Percentiles rank a stretch among this genome's conserved stretches.
Evolutionary conservation across 2,797 vertebrate species (phyloP).

Genomic region (Phrynocephalus vlangalii): DNA sequence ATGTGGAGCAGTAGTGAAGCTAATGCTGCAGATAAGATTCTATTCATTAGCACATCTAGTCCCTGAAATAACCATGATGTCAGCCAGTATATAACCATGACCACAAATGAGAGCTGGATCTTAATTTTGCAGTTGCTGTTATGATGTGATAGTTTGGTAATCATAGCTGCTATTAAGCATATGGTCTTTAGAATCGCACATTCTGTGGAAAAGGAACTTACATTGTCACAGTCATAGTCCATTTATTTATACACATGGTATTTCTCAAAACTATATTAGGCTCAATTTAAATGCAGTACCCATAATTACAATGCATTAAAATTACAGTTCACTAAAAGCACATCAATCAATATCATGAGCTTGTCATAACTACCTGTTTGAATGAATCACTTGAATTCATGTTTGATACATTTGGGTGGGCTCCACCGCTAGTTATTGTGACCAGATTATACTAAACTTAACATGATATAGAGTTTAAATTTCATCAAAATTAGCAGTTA

Average conservation of each 20-base stretch:
- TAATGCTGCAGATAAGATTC: background rate
- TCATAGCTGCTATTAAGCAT: background rate
- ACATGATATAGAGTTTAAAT: background rate
- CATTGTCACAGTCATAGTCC: background rate
- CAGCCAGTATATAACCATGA: background rate
- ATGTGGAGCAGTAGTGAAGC: background rate
- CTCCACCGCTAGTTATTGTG: background rate
- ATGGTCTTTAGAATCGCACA: background rate
- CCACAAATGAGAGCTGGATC: background rate
- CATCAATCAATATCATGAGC: background rate
- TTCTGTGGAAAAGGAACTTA: background rate
- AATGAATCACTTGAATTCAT: background rate
- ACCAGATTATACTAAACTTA: conserved; percentile 3
- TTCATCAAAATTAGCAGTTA: background rate
- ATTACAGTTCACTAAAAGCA: background rate
- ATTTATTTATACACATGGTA: background rate
- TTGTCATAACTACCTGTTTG: background rate
- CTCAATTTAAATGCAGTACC: background rate
- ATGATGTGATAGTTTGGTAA: background rate
- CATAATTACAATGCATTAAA: background rate
- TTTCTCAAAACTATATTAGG: background rate
- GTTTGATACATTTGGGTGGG: background rate
- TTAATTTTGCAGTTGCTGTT: background rate
- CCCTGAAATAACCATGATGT: background rate
- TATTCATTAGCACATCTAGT: background rate